Base-by-base conservation (phyloP, 2,113 vertebrate genomes). In the Pseudopodoces humilis region DNA sequence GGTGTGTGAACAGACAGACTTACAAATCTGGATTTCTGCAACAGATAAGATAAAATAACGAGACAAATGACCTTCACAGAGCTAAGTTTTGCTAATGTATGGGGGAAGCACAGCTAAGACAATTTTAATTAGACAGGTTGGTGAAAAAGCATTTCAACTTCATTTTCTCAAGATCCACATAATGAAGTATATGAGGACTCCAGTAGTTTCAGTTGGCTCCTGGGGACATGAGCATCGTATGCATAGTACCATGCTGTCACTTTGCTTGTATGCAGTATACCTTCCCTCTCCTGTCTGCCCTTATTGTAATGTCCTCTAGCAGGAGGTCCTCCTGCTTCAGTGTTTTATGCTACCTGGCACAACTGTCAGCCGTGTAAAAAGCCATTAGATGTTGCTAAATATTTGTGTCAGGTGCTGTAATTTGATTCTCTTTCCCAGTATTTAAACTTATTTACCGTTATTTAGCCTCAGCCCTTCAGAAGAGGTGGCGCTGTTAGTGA, bases 141-240 rank as follows among this genome's bases (percentile, higher is more conserved):
- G 49, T 94, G 90, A 92, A 83, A 92, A 85, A 59, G 13, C 76
- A 44, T 88, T 95, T 95, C 88, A 95, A 23, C 43, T 63, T 65
- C 1, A 4, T 83, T 90, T 92, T 91, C 84, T 74, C 43, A 81
- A 5, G 71, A 60, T 19, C 28, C 27, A 23, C 33, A 28, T 62
- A 53, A 31, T 65, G 24, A 84, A 71, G 24, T 22, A 6, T 68
- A 4, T 64, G 43, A 21, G 27, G 19, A 59, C 88, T 90, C 21
- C 58, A 43, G 5, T 52, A 68, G 62, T 63, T 59, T 74, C 56
- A 44, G 10, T 2, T 71, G 58, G 16, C 47, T 92, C 56, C 47
- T 21, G 27, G 65, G 23, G 12, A 33, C 14, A 24, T 6, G 56
- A 39, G n/a, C 46, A 9, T 8, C 50, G 52, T 72, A 3, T 79